These are phyloP conservation scores for Phaenicophaeus curvirostris DNA, from an alignment of 2,797 vertebrate genomes.

Conservation along the genomic window DNA sequence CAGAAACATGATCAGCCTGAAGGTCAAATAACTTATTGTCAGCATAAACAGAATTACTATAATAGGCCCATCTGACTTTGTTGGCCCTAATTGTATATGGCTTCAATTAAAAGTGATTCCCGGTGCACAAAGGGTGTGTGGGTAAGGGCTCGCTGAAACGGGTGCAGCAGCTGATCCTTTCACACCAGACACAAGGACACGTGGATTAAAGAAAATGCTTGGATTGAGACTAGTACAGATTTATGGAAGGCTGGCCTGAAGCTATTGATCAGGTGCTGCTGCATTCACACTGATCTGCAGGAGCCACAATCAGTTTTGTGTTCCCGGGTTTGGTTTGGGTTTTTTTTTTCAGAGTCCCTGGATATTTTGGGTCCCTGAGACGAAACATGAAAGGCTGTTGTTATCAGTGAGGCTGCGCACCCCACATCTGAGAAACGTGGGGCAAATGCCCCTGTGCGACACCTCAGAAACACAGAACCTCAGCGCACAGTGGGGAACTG, in stretches of 20 bases:
- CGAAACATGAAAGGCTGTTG: accelerated
- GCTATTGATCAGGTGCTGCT: accelerated
- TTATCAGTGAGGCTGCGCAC: neutral
- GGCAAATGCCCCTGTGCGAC: neutral
- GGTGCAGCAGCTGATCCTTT: neutral
- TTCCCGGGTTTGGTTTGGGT: neutral
- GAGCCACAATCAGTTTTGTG: neutral
- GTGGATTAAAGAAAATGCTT: accelerated
- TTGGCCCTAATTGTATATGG: neutral
- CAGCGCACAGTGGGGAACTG: accelerated
- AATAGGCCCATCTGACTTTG: neutral
- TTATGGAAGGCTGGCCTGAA: neutral
- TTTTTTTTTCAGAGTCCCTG: neutral
- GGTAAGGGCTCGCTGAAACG: neutral
- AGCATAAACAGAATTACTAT: neutral
- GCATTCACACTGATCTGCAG: accelerated
- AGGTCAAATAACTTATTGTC: constrained; percentile 23
- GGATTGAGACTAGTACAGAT: neutral
- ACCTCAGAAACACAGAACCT: neutral
- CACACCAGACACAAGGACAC: neutral
- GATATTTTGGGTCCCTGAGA: neutral
- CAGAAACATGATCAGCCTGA: neutral
- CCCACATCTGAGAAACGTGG: neutral
- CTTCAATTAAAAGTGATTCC: neutral
- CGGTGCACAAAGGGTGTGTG: neutral